These are phyloP conservation scores for Trissonchulus latispiculum DNA, from an alignment of 2,888 invertebrate genomes.

Conservation along the genomic window DNA sequence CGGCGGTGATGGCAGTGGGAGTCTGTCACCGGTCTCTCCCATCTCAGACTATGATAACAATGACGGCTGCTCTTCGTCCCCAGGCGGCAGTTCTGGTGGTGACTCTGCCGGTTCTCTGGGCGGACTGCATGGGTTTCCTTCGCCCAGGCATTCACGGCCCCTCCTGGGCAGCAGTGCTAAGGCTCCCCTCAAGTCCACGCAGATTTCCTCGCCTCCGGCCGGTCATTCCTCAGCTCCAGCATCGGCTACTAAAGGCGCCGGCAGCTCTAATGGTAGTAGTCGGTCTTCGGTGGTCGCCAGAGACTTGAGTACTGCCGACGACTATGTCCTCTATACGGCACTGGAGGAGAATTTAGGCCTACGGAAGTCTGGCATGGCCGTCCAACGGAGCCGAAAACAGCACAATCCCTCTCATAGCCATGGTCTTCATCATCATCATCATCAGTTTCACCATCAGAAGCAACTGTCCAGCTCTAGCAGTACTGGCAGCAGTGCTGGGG, in stretches of 20 bases:
- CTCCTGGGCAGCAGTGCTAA: background rate
- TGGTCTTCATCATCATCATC: too few species aligned
- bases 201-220: background rate
- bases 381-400: constrained; percentile 8
- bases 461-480: too few species aligned
- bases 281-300: background rate
- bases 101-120: background rate
- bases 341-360: constrained; percentile 16
- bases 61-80: background rate
- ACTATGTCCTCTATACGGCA: constrained; percentile 19
- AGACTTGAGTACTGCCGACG: constrained; percentile 20
- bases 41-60: constrained; percentile 33
- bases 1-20: background rate
- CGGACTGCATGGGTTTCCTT: background rate
- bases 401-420: background rate
- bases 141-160: too few species aligned
- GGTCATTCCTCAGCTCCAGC: background rate
- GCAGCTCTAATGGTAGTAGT: background rate
- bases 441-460: too few species aligned
- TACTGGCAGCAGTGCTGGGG: too few species aligned
- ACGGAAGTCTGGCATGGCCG: background rate
- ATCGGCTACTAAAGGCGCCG: too few species aligned
- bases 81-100: background rate
- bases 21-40: constrained; percentile 22
- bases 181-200: background rate